Percentiles rank a stretch among this genome's conserved stretches.
Evolutionary conservation across 2,888 invertebrate species (phyloP).

Genomic region (Cylloceria caligata): DNA sequence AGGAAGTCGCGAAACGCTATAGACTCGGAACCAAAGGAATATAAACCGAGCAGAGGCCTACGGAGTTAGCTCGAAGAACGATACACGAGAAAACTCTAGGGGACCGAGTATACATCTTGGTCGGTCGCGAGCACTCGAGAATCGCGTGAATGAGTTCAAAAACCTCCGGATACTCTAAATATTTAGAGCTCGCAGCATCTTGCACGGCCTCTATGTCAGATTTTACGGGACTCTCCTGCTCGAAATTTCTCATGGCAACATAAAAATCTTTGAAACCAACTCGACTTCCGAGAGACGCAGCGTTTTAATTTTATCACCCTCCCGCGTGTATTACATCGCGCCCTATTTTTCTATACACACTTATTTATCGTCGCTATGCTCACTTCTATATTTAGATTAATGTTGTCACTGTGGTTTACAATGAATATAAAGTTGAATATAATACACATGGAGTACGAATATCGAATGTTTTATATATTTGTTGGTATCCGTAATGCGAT

Average conservation of each 20-base stretch:
- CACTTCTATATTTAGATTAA: conserved; percentile 61
- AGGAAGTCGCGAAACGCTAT: neutral
- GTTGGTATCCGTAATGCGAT: neutral
- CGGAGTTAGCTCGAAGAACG: neutral
- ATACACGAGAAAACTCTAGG: conserved; percentile 11
- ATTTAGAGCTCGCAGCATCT: conserved; percentile 69
- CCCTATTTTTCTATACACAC: conserved; percentile 55
- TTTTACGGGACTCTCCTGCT: conserved; percentile 12
- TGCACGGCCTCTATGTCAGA: conserved; percentile 10
- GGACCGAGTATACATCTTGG: neutral
- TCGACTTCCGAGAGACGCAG: neutral
- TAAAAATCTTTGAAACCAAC: conserved; percentile 21
- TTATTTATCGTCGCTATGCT: conserved; percentile 54
- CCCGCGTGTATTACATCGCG: conserved; percentile 30
- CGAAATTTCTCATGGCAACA: conserved; percentile 14
- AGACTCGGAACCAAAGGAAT: neutral
- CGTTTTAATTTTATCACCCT: conserved; percentile 67
- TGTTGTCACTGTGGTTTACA: conserved; percentile 54
- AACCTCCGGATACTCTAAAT: conserved; percentile 71
- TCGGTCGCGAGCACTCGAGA: conserved; percentile 35
- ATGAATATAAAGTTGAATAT: conserved; percentile 6
- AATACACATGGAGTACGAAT: conserved; percentile 6
- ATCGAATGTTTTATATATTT: conserved; percentile 1
- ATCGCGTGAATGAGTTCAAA: conserved; percentile 71
- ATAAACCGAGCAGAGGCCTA: neutral